Conservation (phyloP, 2,888 invertebrate species). For the Chymomyza caudatula region DNA sequence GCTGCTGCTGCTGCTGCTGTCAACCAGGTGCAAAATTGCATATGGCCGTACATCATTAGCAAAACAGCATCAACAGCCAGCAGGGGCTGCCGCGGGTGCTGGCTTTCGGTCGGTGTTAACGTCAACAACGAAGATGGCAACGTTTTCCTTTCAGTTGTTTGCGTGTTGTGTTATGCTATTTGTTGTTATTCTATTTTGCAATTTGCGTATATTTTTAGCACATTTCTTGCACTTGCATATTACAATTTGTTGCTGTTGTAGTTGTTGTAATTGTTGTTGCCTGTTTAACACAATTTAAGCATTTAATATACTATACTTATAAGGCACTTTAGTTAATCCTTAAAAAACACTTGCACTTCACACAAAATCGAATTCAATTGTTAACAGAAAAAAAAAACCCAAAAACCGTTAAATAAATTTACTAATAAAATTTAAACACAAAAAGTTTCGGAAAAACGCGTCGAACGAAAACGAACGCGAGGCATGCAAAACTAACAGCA, state of each 20-base stretch:
- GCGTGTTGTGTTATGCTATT: neutral
- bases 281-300: neutral
- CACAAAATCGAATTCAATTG: neutral
- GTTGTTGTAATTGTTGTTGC: neutral
- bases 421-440: neutral
- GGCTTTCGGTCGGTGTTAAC: neutral
- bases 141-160: neutral
- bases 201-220: constrained; percentile 69
- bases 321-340: neutral
- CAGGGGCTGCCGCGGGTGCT: neutral
- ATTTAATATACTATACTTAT: neutral
- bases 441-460: neutral
- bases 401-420: neutral
- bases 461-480: neutral
- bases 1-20: neutral
- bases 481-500: neutral
- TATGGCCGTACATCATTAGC: neutral
- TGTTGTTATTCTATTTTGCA: constrained; percentile 29
- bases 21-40: neutral
- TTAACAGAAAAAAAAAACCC: neutral
- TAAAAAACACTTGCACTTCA: neutral
- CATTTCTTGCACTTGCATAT: constrained; percentile 56
- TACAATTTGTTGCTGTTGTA: constrained; percentile 29
- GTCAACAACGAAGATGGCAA: neutral
- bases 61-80: neutral